phyloP scores from a whole-genome alignment of 2,113 vertebrate species.

The Anoplopoma fimbria region DNA sequence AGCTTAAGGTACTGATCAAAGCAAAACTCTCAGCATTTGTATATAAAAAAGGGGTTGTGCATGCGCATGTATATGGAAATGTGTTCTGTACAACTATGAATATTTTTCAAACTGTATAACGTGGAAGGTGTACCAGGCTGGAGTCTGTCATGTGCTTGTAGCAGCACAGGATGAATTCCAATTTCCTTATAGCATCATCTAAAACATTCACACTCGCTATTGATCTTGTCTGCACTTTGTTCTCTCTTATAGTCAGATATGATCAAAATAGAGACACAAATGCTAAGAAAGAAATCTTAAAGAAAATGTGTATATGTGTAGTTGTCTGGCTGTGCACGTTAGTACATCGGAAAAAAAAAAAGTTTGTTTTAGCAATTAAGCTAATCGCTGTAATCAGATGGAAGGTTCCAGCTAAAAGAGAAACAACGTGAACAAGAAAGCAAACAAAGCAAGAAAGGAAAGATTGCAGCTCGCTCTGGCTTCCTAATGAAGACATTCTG shows the following conservation, averaged over 20 bases:
- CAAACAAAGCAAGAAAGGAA: slow-evolving; percentile 14
- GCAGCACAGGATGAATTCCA: slow-evolving; percentile 8
- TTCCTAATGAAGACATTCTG: slow-evolving; percentile 47
- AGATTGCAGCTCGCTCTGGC: slow-evolving; percentile 3
- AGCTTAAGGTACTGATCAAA: slow-evolving; percentile 41
- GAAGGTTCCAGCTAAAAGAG: slow-evolving; percentile 28
- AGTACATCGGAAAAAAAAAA: slow-evolving; percentile 33
- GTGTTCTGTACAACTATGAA: slow-evolving; percentile 19
- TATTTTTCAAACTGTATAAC: slow-evolving; percentile 33
- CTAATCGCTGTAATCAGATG: slow-evolving; percentile 37
- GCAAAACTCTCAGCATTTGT: slow-evolving; percentile 39
- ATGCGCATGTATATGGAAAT: slow-evolving; percentile 39
- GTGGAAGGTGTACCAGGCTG: slow-evolving; percentile 5
- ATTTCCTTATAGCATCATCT: slow-evolving; percentile 15
- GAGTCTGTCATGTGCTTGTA: slow-evolving; percentile 2
- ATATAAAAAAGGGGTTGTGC: slow-evolving; percentile 22
- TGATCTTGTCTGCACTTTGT: neutral
- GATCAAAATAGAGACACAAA: neutral
- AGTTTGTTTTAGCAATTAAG: slow-evolving; percentile 54
- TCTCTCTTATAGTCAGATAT: neutral
- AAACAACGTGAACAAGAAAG: slow-evolving; percentile 18
- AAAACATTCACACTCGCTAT: neutral
- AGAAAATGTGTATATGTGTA: neutral
- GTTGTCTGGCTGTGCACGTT: neutral
- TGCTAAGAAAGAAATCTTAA: neutral